These are phyloP conservation scores for Cotesia vestalis DNA, from an alignment of 1,140 invertebrate genomes.

Conservation along the genomic window DNA sequence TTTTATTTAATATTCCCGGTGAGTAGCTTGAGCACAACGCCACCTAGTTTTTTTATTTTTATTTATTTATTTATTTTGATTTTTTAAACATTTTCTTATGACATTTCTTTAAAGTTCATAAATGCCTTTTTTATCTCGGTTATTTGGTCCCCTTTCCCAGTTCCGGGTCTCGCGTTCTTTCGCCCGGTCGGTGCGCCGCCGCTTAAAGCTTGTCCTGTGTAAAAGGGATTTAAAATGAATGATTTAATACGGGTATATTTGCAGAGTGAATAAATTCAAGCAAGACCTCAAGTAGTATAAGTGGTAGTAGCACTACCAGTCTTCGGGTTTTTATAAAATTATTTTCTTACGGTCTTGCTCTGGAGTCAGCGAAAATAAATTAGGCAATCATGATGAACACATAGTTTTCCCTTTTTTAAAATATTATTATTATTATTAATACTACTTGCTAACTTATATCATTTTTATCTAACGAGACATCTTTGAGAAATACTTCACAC, in stretches of 20 bases:
- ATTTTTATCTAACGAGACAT: not conserved
- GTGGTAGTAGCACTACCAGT: not conserved
- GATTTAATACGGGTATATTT: conserved; percentile 39
- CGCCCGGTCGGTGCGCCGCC: not conserved
- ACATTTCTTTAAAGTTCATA: conserved; percentile 31
- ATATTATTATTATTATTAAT: not conserved
- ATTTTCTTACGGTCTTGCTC: not conserved
- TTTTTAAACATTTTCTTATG: conserved; percentile 1
- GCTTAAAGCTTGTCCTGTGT: conserved; percentile 27
- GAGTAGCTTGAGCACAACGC: not conserved
- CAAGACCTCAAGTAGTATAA: conserved; percentile 13
- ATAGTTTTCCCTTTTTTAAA: not conserved
- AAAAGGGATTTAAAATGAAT: conserved; percentile 37
- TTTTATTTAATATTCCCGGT: conserved; percentile 23
- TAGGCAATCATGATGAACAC: conserved; percentile 20
- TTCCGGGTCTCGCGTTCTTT: not conserved
- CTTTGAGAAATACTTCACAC: too few species aligned
- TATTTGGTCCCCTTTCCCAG: not conserved
- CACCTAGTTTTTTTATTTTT: not conserved
- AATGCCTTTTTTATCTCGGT: conserved; percentile 23
- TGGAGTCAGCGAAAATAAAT: conserved; percentile 24
- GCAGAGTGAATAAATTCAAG: conserved; percentile 39
- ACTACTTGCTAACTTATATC: not conserved
- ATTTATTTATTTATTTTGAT: too few species aligned
- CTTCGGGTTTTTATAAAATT: not conserved